A percentile compares a stretch with the other conserved stretches of the same genome.
Conservation (phyloP, 2,888 invertebrate genomes). For the Eucriotettix oculatus region DNA sequence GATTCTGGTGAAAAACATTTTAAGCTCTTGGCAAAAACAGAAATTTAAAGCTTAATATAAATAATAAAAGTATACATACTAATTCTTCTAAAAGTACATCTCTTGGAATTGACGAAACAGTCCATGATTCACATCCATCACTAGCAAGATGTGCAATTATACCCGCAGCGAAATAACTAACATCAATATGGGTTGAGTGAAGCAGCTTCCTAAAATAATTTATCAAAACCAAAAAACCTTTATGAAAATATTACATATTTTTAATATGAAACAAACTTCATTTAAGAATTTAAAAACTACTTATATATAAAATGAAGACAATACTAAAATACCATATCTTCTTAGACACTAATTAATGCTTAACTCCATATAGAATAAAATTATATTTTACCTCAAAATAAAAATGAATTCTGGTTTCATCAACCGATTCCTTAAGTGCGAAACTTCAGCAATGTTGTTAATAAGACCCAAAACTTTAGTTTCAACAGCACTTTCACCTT, state of each 20-base stretch:
- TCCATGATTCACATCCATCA: slow-evolving; percentile 38
- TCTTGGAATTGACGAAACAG: slow-evolving; percentile 19
- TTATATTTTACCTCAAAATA: slow-evolving; percentile 27
- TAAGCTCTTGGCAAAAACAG: too few relatives aligned
- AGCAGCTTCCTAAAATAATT: slow-evolving; percentile 24
- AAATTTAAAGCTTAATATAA: background rate
- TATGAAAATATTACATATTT: background rate
- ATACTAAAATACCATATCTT: too few relatives aligned
- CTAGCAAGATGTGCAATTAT: slow-evolving; percentile 52
- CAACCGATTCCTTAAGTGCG: slow-evolving; percentile 31
- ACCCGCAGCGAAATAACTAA: slow-evolving; percentile 55
- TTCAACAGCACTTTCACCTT: slow-evolving; percentile 46
- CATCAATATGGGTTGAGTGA: slow-evolving; percentile 45
- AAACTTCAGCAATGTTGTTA: slow-evolving; percentile 62
- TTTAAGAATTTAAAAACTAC: background rate
- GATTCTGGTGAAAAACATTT: too few relatives aligned
- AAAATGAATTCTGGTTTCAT: slow-evolving; percentile 37
- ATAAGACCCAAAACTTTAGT: slow-evolving; percentile 56
- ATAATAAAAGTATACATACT: slow-evolving; percentile 20
- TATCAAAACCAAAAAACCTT: background rate
- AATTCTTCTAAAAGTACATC: slow-evolving; percentile 31
- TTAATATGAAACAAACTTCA: background rate
- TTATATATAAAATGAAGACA: background rate
- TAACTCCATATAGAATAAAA: too few relatives aligned
- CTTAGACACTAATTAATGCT: background rate